A percentile compares a stretch with the other conserved stretches of the same genome.
phyloP scores from a whole-genome alignment of 2,797 vertebrate genomes.

The Muscicapa comitata region DNA sequence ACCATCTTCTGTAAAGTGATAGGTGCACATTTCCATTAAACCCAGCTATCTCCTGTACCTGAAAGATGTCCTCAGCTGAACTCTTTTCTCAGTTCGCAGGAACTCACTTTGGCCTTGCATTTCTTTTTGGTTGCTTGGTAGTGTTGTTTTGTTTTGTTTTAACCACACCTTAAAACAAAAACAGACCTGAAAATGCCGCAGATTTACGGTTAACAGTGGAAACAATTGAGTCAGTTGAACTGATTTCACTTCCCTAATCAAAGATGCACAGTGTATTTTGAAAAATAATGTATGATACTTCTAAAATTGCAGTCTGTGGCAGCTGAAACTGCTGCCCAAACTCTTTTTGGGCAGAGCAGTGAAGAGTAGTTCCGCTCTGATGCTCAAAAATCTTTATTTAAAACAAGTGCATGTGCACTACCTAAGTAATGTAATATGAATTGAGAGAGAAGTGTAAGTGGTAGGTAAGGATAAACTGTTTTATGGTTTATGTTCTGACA shows the following conservation, averaged over 20 bases:
- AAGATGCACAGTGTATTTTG: background rate
- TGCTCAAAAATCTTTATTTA: background rate
- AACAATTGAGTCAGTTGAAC: background rate
- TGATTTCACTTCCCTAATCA: background rate
- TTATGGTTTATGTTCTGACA: background rate
- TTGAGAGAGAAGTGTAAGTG: background rate
- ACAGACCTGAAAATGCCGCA: background rate
- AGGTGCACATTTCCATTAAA: background rate
- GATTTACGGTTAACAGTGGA: background rate
- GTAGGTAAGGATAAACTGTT: background rate
- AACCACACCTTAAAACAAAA: background rate
- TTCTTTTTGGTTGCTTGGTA: background rate
- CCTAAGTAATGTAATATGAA: background rate
- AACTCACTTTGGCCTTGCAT: background rate
- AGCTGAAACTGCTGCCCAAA: background rate
- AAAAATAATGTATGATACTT: background rate
- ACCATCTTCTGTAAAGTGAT: background rate
- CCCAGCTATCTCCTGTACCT: background rate
- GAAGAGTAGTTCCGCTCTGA: background rate
- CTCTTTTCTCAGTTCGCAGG: background rate
- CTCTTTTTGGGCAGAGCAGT: background rate
- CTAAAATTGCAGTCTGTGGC: background rate
- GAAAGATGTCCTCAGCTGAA: background rate
- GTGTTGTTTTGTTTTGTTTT: background rate
- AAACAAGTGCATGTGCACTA: background rate